These are phyloP conservation scores for Mirounga angustirostris DNA, from an alignment of 2,113 vertebrate species.

Conservation along the genomic window DNA sequence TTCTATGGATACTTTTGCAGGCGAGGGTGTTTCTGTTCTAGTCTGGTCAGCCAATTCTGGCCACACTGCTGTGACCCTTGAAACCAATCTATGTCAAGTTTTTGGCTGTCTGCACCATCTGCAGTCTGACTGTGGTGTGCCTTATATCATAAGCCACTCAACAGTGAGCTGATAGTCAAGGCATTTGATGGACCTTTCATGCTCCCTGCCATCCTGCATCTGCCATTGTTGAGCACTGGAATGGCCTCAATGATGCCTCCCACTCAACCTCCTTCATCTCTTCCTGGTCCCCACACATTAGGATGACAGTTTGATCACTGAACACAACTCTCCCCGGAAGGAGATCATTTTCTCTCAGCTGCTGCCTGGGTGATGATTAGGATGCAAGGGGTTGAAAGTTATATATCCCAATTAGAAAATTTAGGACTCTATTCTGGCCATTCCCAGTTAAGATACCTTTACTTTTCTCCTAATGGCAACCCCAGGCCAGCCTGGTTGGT, in stretches of 20 bases:
- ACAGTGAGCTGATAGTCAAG: neutral
- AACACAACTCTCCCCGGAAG: neutral
- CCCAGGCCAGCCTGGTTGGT: neutral
- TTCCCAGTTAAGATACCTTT: neutral
- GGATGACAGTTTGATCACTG: neutral
- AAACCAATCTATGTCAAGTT: neutral
- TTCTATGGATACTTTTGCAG: neutral
- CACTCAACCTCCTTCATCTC: neutral
- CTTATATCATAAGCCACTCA: neutral
- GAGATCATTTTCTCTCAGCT: conserved; percentile 21
- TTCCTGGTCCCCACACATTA: neutral
- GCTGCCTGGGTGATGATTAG: neutral
- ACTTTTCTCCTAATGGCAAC: conserved; percentile 1
- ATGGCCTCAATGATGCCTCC: neutral
- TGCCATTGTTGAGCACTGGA: neutral
- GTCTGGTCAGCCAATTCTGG: neutral
- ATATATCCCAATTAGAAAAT: neutral
- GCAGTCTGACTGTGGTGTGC: neutral
- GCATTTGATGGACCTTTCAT: neutral
- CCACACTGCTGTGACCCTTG: neutral
- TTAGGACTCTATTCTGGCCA: neutral
- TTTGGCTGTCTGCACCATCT: neutral
- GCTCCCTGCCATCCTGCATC: neutral
- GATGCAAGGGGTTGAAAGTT: neutral
- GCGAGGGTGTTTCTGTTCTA: neutral